Evolutionary conservation across 2,888 invertebrate species (phyloP), one percentile per base, ranked within the genome.

Genomic region (Anticlea derivata): DNA sequence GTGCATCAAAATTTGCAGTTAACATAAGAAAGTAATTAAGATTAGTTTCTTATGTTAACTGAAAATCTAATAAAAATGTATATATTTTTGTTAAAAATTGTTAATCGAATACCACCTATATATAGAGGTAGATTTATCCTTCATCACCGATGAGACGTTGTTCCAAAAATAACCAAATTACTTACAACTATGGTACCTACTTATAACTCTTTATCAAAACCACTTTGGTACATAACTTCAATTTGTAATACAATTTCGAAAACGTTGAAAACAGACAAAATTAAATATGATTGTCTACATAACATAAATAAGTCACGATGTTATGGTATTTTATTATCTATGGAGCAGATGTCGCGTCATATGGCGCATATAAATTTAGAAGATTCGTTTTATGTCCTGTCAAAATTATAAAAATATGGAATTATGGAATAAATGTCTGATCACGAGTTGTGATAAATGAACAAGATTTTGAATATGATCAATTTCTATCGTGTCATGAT

Each of bases 291-390:
- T 56, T 49, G 44, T 47, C 50, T 57, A 50, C 47, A 64, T 61
- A 55, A 49, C 65, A 71, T 75, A 75, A 74, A 75, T 67, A 69
- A 69, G 70, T 68, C 75, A 66, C 30, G 63, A 57, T 60, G 66
- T 68, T 67, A 70, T 73, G 61, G 71, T 61, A 69, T 63, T 63
- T 60, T 59, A 60, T 61, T 57, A 60, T 55, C 51, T 63, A 66
- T 63, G 64, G 59, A 69, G 64, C 75, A 76, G 73, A 72, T 76
- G 75, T 69, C 72, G 69, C 68, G 70, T 73, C 75, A 76, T 62
- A 75, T 76, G 75, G 70, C 63, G 60, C 63, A 72, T 50, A 73
- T 71, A 72, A 70, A 72, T 75, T 51, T 58, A 48, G 63, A 60
- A 55, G 68, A 52, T 58, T 61, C 66, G 61, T 63, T 66, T 68